Percentiles rank a stretch among this genome's conserved stretches.
Conservation (phyloP, 1,140 invertebrate genomes). For the Solen grandis region DNA sequence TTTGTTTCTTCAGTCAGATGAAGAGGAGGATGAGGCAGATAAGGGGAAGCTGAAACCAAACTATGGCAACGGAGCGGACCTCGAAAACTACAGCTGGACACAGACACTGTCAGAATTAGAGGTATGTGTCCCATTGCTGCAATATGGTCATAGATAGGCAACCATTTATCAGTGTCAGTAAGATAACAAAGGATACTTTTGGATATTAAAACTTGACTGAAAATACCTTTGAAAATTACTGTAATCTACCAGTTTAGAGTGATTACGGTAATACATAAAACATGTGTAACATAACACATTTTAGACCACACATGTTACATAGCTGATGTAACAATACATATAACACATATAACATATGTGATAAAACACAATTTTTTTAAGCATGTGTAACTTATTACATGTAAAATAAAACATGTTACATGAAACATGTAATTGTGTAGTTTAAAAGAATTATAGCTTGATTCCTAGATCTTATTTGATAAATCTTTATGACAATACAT, state of each 20-base stretch:
- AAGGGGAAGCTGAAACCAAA: constrained; percentile 97
- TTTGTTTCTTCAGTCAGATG: constrained; percentile 60
- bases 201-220: too few species aligned
- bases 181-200: background rate
- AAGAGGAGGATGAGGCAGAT: constrained; percentile 85
- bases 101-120: constrained; percentile 98
- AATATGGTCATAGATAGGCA: background rate
- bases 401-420: background rate
- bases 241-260: too few species aligned
- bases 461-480: too few species aligned
- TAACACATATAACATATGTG: background rate
- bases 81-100: constrained; percentile 97
- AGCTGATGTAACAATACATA: background rate
- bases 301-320: too few species aligned
- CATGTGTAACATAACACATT: too few species aligned
- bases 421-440: too few species aligned
- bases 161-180: background rate
- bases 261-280: too few species aligned
- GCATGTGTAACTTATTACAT: background rate
- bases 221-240: too few species aligned
- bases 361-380: background rate
- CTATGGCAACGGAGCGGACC: constrained; percentile 96
- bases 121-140: constrained; percentile 84
- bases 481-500: too few species aligned
- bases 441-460: too few species aligned